A percentile compares a stretch with the other conserved stretches of the same genome.
phyloP scores from a whole-genome alignment of 2,797 vertebrate species.

The Acrossocheilus fasciatus region DNA sequence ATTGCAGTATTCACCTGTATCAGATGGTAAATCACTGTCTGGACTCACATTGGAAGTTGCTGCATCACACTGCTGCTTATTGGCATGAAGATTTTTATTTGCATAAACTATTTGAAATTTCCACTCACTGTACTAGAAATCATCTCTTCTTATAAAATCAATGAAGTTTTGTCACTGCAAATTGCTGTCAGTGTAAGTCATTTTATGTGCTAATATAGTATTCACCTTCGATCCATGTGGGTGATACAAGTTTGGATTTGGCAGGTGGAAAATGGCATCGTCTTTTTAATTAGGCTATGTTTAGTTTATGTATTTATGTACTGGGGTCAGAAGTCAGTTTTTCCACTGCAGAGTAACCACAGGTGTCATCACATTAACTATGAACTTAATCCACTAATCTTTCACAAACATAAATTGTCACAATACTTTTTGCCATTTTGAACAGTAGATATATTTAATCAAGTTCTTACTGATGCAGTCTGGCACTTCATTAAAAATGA shows the following conservation, averaged over 20 bases:
- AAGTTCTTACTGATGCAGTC: no score
- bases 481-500: no score
- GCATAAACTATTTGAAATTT: background rate
- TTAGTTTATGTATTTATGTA: background rate
- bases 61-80: background rate
- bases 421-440: background rate
- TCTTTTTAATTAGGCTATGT: background rate
- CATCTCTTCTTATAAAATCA: no score
- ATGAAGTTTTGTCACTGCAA: background rate
- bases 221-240: background rate
- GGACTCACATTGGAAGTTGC: background rate
- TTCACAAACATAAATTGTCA: background rate
- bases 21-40: background rate
- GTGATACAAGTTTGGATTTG: background rate
- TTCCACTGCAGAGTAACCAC: background rate
- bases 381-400: background rate
- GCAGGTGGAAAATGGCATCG: background rate
- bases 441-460: background rate
- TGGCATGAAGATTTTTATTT: conserved; percentile 1
- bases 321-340: background rate
- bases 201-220: background rate
- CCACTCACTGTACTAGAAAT: background rate
- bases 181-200: background rate
- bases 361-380: background rate
- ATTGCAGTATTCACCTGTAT: background rate